Base-by-base conservation (phyloP, 2,113 vertebrate genomes). In the Leucosticte australis region DNA sequence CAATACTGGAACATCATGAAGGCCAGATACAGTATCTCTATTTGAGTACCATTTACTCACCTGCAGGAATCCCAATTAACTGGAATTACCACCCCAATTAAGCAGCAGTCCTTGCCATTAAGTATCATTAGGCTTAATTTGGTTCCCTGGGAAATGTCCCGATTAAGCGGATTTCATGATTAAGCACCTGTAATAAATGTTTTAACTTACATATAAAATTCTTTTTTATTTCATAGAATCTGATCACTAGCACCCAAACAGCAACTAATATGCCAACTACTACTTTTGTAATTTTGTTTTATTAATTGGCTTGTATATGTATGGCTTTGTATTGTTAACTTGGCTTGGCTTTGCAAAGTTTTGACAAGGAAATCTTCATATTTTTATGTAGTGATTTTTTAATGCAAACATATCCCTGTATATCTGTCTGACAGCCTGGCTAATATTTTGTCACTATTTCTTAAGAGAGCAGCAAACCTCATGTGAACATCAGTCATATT, bases 71-170 rank as follows among this genome's bases (percentile, higher is more conserved):
- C 83, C 95, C 93, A 97, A 95, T 96, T 97, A 97, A 96, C 50
- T 91, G 94, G 78, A 97, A 98, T 98, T 98, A 96, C 95, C 92
- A 96, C 88, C 96, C 92, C 96, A 97, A 94, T 97, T 98, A 98
- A 97, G 93, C 94, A 94, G 91, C 92, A 97, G 90, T 96, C 94
- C 91, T 97, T 97, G 90, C 95, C 93, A 97, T 95, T 97, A 95
- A 95, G 95, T 95, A 89, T 97, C 90, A 97, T 97, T 96, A 96
- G 93, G 94, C 96, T 97, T 97, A 98, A 98, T 97, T 98, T 97
- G 97, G 89, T 97, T 96, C 91, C 96, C 77, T 89, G 95, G 96
- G 97, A 97, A 98, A 89, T 88, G 88, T 95, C 91, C 94, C 88
- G 90, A 95, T 96, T 98, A 97, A 97, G 79, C 55, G 27, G 68